A percentile compares a stretch with the other conserved stretches of the same genome.
These are phyloP conservation scores for Notolepis coatsorum DNA, from an alignment of 2,797 vertebrate genomes.

Conservation along the genomic window DNA sequence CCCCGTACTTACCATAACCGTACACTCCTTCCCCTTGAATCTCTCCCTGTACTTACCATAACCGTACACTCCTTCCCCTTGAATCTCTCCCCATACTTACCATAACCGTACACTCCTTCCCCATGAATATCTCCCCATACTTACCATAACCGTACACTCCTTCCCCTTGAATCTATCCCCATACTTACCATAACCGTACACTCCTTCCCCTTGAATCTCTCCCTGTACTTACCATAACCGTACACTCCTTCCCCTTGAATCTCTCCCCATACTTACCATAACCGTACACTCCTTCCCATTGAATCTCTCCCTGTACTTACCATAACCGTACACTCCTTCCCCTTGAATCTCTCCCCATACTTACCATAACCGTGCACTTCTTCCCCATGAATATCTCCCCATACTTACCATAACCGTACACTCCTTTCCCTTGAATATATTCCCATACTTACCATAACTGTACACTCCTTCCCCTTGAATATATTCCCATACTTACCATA, in stretches of 20 bases:
- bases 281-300: constrained; percentile 54
- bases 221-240: constrained; percentile 51
- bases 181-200: constrained; percentile 48
- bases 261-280: constrained; percentile 58
- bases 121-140: constrained; percentile 67
- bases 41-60: constrained; percentile 58
- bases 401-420: constrained; percentile 48
- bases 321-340: constrained; percentile 51
- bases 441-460: constrained; percentile 51
- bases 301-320: constrained; percentile 64
- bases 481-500: constrained; percentile 58
- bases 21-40: constrained; percentile 64
- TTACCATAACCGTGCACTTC: constrained; percentile 53
- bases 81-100: constrained; percentile 64
- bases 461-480: constrained; percentile 64
- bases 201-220: constrained; percentile 68
- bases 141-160: constrained; percentile 54
- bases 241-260: constrained; percentile 64
- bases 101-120: constrained; percentile 51
- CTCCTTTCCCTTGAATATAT: constrained; percentile 68
- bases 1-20: constrained; percentile 51
- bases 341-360: constrained; percentile 67
- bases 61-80: constrained; percentile 57
- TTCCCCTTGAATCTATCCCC: constrained; percentile 67
- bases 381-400: constrained; percentile 67